Evolutionary conservation across 2,113 vertebrate genomes (phyloP).

Genomic region (Nymphicus hollandicus): DNA sequence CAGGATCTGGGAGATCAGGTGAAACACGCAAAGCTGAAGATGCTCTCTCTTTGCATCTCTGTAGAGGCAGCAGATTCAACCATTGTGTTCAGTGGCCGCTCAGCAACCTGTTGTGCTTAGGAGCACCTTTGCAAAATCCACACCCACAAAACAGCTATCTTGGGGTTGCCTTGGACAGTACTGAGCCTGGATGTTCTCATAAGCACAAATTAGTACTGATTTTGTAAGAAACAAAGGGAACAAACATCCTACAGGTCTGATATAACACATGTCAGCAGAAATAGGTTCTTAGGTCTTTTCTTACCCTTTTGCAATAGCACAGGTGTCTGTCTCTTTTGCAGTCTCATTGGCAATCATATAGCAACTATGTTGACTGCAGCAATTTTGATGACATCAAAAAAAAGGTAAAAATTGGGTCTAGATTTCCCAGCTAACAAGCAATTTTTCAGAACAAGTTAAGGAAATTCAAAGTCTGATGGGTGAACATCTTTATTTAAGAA

Average conservation of each 20-base stretch:
- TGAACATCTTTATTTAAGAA: background rate
- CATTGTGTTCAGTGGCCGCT: background rate
- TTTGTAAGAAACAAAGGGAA: background rate
- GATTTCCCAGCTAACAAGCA: background rate
- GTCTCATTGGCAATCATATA: fast-evolving
- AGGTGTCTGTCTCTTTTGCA: background rate
- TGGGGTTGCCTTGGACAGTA: background rate
- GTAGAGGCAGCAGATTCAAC: background rate
- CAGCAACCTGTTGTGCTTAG: background rate
- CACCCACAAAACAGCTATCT: background rate
- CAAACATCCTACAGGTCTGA: background rate
- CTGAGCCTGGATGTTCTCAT: background rate
- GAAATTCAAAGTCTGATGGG: background rate
- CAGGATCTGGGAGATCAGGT: background rate
- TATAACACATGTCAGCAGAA: background rate
- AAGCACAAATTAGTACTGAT: background rate
- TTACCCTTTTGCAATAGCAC: background rate
- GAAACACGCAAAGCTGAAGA: background rate
- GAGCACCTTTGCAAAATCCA: background rate
- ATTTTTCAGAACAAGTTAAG: background rate
- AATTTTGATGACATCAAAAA: background rate
- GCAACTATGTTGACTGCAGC: background rate
- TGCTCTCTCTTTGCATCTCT: background rate
- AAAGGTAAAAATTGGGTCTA: background rate
- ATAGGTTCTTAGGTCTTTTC: background rate